Conservation (phyloP, 2,113 vertebrate species). For the Theristicus caerulescens region DNA sequence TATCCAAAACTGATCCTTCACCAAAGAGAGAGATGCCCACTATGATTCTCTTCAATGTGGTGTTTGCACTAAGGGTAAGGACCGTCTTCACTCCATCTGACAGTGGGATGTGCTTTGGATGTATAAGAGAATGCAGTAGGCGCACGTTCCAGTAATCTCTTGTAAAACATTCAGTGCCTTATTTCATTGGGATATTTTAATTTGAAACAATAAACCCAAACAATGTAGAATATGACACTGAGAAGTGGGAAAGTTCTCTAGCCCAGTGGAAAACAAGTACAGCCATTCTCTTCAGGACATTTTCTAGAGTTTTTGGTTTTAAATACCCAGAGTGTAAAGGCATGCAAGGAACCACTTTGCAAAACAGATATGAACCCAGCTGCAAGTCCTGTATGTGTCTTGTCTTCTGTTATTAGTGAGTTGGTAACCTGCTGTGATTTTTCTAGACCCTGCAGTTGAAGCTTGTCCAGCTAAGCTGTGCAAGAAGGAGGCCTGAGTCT, state of each 20-base stretch:
- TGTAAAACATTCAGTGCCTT: not conserved
- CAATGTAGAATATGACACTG: not conserved
- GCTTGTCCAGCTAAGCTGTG: not conserved
- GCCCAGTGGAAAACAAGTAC: not conserved
- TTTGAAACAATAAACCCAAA: not conserved
- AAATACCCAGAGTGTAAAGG: not conserved
- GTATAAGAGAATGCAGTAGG: not conserved
- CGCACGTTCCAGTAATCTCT: not conserved
- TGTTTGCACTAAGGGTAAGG: slow-evolving; percentile 95
- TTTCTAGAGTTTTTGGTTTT: not conserved
- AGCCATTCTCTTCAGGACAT: not conserved
- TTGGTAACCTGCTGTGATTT: not conserved
- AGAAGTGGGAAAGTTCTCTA: not conserved
- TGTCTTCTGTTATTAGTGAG: not conserved
- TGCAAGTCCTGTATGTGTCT: not conserved
- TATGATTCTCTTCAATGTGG: slow-evolving; percentile 98
- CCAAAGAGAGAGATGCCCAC: slow-evolving; percentile 97
- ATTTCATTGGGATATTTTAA: not conserved
- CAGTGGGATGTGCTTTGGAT: not conserved
- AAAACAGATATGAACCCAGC: not conserved
- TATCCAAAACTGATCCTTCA: slow-evolving; percentile 94
- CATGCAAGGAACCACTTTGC: not conserved
- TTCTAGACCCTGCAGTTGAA: not conserved
- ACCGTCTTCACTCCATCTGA: not conserved
- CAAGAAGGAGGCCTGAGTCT: not conserved